A percentile compares a stretch with the other conserved stretches of the same genome.
These are phyloP conservation scores for Drosophila repleta DNA, from an alignment of 1,140 invertebrate genomes.

Conservation along the genomic window DNA sequence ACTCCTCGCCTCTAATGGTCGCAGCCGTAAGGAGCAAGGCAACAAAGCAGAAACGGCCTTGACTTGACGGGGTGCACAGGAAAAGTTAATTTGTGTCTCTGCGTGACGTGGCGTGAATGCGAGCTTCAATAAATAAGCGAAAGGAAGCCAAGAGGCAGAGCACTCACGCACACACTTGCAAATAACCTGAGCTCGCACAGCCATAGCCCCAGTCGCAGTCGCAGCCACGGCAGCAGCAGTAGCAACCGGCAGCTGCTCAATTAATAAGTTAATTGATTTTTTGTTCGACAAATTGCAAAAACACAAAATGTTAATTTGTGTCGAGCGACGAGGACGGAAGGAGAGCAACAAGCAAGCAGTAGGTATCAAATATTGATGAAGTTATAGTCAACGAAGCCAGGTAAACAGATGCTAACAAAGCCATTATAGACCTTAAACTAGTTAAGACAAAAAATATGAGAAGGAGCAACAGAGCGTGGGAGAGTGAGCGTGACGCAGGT, in stretches of 20 bases:
- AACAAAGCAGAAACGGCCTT: conserved; percentile 30
- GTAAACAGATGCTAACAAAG: conserved; percentile 11
- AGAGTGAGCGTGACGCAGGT: neutral
- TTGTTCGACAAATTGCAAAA: conserved; percentile 16
- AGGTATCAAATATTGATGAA: conserved; percentile 2
- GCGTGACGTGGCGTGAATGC: conserved; percentile 45
- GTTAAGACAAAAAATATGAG: neutral
- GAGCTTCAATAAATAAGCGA: conserved; percentile 38
- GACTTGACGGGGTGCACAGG: conserved; percentile 34
- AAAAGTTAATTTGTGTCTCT: conserved; percentile 65
- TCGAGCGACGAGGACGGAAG: neutral
- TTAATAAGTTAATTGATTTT: conserved; percentile 72
- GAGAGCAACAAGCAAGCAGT: neutral
- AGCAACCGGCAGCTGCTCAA: conserved; percentile 36
- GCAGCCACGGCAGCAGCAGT: neutral
- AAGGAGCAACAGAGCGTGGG: neutral
- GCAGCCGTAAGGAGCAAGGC: neutral
- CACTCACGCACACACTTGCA: neutral
- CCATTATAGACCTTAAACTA: neutral
- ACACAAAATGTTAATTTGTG: conserved; percentile 20
- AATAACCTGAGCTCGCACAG: neutral
- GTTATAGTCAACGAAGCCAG: neutral
- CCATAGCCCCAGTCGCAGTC: neutral
- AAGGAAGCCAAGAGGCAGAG: neutral
- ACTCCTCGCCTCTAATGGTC: neutral